A percentile compares a stretch with the other conserved stretches of the same genome.
These are phyloP conservation scores for Oegoconia quadripuncta DNA, from an alignment of 2,888 invertebrate species.

Conservation along the genomic window DNA sequence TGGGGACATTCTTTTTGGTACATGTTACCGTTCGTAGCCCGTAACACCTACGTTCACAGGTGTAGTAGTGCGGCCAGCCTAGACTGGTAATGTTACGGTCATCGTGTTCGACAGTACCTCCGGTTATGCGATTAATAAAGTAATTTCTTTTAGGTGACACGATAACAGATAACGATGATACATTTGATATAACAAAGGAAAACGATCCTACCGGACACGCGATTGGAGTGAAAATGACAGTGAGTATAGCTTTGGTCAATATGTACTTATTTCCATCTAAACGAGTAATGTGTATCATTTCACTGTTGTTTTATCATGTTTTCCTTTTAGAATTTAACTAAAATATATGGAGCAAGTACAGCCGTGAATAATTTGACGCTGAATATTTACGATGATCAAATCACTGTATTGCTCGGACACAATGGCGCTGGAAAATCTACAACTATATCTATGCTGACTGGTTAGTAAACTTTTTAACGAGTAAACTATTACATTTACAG, in stretches of 20 bases:
- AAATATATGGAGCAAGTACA: conserved; percentile 77
- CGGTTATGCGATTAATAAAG: too few species aligned
- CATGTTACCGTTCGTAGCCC: too few species aligned
- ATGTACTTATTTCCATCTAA: too few species aligned
- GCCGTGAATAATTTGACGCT: conserved; percentile 86
- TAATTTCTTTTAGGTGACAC: conserved; percentile 17
- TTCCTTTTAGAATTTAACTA: conserved; percentile 78
- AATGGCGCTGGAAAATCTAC: conserved; percentile 97
- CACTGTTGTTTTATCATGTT: too few species aligned
- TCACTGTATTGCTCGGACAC: conserved; percentile 83
- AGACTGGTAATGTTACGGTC: too few species aligned
- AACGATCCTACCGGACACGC: conserved; percentile 64
- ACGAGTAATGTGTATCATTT: too few species aligned
- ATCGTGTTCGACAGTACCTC: too few species aligned
- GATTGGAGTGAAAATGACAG: conserved; percentile 70
- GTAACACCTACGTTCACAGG: too few species aligned
- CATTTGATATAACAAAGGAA: conserved; percentile 51
- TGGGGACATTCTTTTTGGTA: too few species aligned
- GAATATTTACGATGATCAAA: conserved; percentile 93
- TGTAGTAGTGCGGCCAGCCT: too few species aligned
- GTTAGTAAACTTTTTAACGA: conserved; percentile 39
- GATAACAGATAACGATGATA: conserved; percentile 24
- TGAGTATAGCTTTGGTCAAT: conserved; percentile 41
- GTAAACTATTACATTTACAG: too few species aligned
- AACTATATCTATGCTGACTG: conserved; percentile 95